Evolutionary conservation across 2,113 vertebrate genomes (phyloP), one percentile per base, ranked within the genome.

Genomic region (Eonycteris spelaea): DNA sequence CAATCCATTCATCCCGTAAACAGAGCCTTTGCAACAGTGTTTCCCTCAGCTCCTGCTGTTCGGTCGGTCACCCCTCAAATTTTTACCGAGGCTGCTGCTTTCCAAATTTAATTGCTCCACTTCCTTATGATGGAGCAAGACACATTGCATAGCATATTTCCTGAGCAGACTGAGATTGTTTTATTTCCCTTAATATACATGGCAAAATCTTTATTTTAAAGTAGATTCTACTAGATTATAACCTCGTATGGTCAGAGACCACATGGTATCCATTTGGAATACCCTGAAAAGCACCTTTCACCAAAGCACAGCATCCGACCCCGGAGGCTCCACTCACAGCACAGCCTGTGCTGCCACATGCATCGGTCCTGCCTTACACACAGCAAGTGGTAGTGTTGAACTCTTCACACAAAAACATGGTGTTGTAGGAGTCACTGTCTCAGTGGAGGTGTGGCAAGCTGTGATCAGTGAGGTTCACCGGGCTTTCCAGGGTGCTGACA

Each of bases 1-100:
- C 75, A 40, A 33, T 97, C 74, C n/a, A n/a, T n/a, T 74, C 70
- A 89, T 86, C 83, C 90, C 75, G 51, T 4, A 68, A 71, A 92
- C 38, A 88, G 48, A 26, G 33, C 2, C 28, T 95, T 82, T 82
- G 94, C 96, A 83, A 93, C 38, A 33, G 78, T 63, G 1, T 75
- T 93, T 38, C 8, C 30, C 33, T 57, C 61, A 83, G 3, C 85
- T 86, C 6, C 82, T 94, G 96, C 59, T 79, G 15, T 55, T 82
- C 14, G 19, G 14, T 57, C 67, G 28, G 48, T 65, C 67, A 65
- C n/a, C 5, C 74, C 9, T 13, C 26, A 26, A 28, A 30, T 21
- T 45, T 67, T 65, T 79, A 86, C 79, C 28, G 68, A n/a, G 57
- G 87, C 19, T 59, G 53, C 48, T 74, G 55, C 12, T 51, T 67